These are phyloP conservation scores for Ditylenchus weischeri DNA, from an alignment of 2,888 invertebrate species.

Conservation along the genomic window DNA sequence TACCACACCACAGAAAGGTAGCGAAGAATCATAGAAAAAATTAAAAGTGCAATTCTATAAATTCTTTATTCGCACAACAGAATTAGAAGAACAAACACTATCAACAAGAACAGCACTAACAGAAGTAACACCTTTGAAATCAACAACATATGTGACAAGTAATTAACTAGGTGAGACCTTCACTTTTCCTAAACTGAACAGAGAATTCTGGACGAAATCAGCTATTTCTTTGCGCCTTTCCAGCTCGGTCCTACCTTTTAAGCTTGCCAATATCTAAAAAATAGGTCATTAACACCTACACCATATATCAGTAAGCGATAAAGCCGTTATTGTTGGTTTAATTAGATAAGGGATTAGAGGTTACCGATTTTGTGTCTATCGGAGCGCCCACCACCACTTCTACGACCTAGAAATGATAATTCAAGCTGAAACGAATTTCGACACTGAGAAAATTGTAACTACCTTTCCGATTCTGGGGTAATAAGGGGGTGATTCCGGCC, in stretches of 20 bases:
- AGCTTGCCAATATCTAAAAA: slow-evolving; percentile 5
- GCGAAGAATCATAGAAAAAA: too few species aligned
- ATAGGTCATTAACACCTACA: too few species aligned
- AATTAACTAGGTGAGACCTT: not conserved
- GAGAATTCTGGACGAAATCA: slow-evolving; percentile 43
- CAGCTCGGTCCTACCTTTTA: slow-evolving; percentile 28
- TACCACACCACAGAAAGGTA: too few species aligned
- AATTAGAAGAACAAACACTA: too few species aligned
- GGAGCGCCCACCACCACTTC: slow-evolving; percentile 47
- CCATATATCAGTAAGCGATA: too few species aligned
- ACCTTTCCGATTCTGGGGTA: slow-evolving; percentile 54
- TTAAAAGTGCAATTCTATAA: too few species aligned
- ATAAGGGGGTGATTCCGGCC: slow-evolving; percentile 50
- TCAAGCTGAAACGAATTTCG: not conserved
- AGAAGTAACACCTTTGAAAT: too few species aligned
- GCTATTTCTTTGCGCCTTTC: slow-evolving; percentile 49
- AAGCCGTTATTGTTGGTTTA: not conserved
- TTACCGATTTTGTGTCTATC: slow-evolving; percentile 32
- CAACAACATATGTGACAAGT: too few species aligned
- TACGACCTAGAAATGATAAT: slow-evolving; percentile 35
- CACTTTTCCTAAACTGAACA: slow-evolving; percentile 42
- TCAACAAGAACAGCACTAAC: too few species aligned
- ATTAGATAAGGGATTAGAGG: slow-evolving; percentile 8
- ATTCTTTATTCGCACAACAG: too few species aligned
- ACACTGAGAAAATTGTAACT: not conserved